Percentiles rank a stretch among this genome's conserved stretches.
Conservation (phyloP, 2,797 vertebrate genomes). For the Octomys mimax region DNA sequence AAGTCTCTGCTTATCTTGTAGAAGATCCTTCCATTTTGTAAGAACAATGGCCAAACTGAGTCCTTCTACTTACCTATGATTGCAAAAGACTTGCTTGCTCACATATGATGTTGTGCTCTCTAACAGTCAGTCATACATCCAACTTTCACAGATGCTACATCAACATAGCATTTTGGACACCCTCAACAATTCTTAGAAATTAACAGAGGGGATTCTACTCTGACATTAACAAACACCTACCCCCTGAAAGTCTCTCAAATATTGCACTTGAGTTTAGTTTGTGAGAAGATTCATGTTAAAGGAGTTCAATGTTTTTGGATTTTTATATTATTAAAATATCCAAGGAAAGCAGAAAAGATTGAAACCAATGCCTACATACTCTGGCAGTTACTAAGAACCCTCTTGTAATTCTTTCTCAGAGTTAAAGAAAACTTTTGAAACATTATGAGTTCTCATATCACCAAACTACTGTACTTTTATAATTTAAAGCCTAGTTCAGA, state of each 20-base stretch:
- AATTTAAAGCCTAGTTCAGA: background rate
- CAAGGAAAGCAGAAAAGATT: background rate
- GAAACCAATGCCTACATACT: background rate
- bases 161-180: background rate
- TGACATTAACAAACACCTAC: background rate
- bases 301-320: background rate
- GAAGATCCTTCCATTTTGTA: background rate
- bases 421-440: background rate
- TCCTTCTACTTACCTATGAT: background rate
- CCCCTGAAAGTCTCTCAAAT: background rate
- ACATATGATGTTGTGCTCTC: background rate
- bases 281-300: background rate
- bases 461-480: background rate
- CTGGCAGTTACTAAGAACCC: background rate
- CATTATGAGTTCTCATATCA: background rate
- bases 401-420: background rate
- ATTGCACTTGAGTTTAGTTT: background rate
- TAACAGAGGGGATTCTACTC: background rate
- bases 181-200: background rate
- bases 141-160: background rate
- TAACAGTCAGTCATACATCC: background rate
- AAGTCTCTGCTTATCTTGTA: background rate
- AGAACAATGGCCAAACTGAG: background rate
- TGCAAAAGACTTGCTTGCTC: background rate
- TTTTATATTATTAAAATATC: background rate